phyloP scores from a whole-genome alignment of 2,888 invertebrate genomes.

The Portevinia maculata region DNA sequence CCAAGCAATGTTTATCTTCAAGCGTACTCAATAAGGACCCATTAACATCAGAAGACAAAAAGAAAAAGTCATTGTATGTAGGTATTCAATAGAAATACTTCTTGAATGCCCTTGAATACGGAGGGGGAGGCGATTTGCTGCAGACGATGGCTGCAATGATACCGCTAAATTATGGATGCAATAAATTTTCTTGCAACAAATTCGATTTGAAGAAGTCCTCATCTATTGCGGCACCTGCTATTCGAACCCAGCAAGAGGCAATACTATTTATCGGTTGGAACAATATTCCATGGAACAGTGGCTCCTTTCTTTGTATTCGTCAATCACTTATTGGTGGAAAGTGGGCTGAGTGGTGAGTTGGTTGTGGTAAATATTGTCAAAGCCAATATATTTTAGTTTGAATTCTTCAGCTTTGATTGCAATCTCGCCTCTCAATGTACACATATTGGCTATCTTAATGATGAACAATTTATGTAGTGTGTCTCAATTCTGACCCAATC shows the following conservation, averaged over 20 bases:
- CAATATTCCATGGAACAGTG: background rate
- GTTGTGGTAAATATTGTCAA: conserved; percentile 61
- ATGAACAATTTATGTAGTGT: conserved; percentile 51
- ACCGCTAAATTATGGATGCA: conserved; percentile 73
- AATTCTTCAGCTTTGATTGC: conserved; percentile 54
- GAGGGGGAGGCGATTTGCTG: conserved; percentile 30
- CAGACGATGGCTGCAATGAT: conserved; percentile 72
- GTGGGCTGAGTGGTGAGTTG: conserved; percentile 39
- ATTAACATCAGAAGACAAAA: conserved; percentile 73
- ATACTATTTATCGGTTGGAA: conserved; percentile 19
- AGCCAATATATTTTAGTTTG: conserved; percentile 55
- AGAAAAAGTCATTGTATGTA: conserved; percentile 72
- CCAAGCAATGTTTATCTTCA: conserved; percentile 71
- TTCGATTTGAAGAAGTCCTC: conserved; percentile 71
- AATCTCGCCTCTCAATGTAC: conserved; percentile 10
- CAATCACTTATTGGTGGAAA: conserved; percentile 2
- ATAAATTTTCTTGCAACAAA: conserved; percentile 73
- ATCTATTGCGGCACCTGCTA: conserved; percentile 54
- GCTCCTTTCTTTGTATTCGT: conserved; percentile 28
- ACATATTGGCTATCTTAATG: conserved; percentile 63
- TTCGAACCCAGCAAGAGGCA: conserved; percentile 1
- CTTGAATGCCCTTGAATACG: conserved; percentile 50
- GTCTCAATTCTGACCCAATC: conserved; percentile 33
- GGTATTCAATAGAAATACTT: conserved; percentile 61
- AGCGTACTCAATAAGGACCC: conserved; percentile 71